Evolutionary conservation across 2,113 vertebrate genomes (phyloP), one percentile per base, ranked within the genome.

Genomic region (Girardinichthys multiradiatus): DNA sequence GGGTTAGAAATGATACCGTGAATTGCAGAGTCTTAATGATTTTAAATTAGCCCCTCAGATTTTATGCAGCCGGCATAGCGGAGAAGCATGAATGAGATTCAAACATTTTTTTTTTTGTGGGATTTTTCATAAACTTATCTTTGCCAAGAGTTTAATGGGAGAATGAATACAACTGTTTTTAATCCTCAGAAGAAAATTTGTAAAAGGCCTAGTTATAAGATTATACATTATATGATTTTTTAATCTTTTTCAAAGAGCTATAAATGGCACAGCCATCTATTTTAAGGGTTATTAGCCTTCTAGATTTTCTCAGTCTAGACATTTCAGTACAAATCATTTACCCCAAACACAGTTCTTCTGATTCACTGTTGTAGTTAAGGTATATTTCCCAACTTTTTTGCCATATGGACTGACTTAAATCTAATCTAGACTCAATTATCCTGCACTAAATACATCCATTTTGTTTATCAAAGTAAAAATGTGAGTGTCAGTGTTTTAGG

Each of bases 21-120:
- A 84, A 58, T 66, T 73, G 60, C 78, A 68, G 78, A 59, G 77
- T 59, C 71, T 73, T 66, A 63, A 72, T 75, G 58, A 79, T 82
- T 79, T 80, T 66, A 68, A 76, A 85, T 70, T 73, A 81, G 74
- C 42, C 48, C 27, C 67, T 79, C 10, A 13, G 17, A 68, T 48
- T 63, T 57, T 30, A 42, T 51, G 69, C 31, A 13, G 58, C 29
- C 33, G 51, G 24, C 60, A 68, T 60, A 78, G 68, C 27, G 4
- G 10, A 19, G 27, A n/a, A 54, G 24, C 15, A 54, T 28, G 19
- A 45, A 65, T 28, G 9, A 26, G 45, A 64, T 26, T 65, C 33
- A 59, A 70, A 42, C 5, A 1, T 15, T 54, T 33, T 30, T 12
- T 1, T 15, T 54, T 33, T 30, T 12, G 13, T 24, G 17, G 3